These are phyloP conservation scores for Fratercula arctica DNA, from an alignment of 2,797 vertebrate species.

Conservation along the genomic window DNA sequence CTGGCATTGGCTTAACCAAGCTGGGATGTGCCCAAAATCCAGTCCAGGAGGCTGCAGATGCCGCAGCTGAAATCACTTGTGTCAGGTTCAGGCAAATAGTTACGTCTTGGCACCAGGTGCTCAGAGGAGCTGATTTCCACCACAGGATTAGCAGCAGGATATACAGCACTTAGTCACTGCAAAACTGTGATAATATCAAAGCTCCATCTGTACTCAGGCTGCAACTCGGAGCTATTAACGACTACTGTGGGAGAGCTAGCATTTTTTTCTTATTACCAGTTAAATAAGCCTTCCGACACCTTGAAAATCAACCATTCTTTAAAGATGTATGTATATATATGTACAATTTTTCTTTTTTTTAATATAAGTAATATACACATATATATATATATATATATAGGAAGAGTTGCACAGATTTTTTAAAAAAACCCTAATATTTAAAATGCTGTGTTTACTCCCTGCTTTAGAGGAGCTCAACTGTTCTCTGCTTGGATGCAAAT, in stretches of 20 bases:
- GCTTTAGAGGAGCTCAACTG: not conserved
- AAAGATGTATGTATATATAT: not conserved
- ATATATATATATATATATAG: not conserved
- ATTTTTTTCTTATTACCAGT: not conserved
- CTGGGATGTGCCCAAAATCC: not conserved
- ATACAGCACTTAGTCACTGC: not conserved
- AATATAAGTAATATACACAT: not conserved
- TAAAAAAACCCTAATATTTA: not conserved
- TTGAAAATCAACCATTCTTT: not conserved
- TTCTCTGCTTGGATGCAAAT: not conserved
- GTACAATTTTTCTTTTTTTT: not conserved
- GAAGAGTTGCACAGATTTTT: not conserved
- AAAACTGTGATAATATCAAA: slow-evolving; percentile 21
- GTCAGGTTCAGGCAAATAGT: not conserved
- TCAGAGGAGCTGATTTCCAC: slow-evolving; percentile 5
- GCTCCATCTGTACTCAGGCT: slow-evolving; percentile 8
- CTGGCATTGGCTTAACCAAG: not conserved
- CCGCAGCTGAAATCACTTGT: not conserved
- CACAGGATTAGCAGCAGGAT: slow-evolving; percentile 44
- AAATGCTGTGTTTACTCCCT: not conserved
- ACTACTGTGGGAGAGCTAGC: not conserved
- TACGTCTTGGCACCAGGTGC: not conserved
- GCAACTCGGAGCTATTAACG: not conserved
- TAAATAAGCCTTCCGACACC: not conserved
- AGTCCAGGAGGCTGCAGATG: not conserved